Evolutionary conservation across 2,888 invertebrate genomes (phyloP), one percentile per base, ranked within the genome.

Genomic region (Ormia ochracea): DNA sequence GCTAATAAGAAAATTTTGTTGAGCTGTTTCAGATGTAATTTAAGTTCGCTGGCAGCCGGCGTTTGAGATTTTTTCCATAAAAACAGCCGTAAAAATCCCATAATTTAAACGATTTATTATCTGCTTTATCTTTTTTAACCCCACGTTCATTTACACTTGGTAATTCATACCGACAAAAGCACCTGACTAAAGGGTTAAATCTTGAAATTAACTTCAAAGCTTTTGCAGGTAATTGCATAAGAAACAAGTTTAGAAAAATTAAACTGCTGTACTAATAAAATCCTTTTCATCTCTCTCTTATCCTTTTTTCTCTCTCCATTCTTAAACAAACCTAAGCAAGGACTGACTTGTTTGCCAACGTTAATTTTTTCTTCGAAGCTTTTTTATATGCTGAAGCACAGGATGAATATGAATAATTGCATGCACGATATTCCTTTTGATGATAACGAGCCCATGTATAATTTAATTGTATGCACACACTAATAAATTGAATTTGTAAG

Each of bases 151-250:
- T n/a, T n/a, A n/a, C n/a, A n/a, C n/a, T n/a, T n/a, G n/a, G n/a
- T n/a, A n/a, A n/a, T n/a, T n/a, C n/a, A n/a, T n/a, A n/a, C n/a
- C n/a, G n/a, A 36, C 5, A 65, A 31, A 21, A 21, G 4, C 31
- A 36, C 3, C 10, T n/a, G 4, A 33, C 43, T 1, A n/a, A 33
- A n/a, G 14, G 36, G 14, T n/a, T 9, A 45, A n/a, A 1, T 19
- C 23, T 58, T 48, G 2, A 31, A 70, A 70, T 70, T 36, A 41
- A 61, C 23, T 61, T 41, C 10, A 41, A 61, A 61, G 41, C 52
- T 52, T 70, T 41, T 21, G 17, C 41, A 31, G 50, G 23, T 61
- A 52, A 61, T 70, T 52, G 52, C 50, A 50, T 52, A 52, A 72
- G 36, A 17, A 21, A 12, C 38, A 31, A 28, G 14, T 28, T 14